Evolutionary conservation across 1,140 invertebrate species (phyloP), one percentile per base, ranked within the genome.

Genomic region (Armadillidium nasatum): DNA sequence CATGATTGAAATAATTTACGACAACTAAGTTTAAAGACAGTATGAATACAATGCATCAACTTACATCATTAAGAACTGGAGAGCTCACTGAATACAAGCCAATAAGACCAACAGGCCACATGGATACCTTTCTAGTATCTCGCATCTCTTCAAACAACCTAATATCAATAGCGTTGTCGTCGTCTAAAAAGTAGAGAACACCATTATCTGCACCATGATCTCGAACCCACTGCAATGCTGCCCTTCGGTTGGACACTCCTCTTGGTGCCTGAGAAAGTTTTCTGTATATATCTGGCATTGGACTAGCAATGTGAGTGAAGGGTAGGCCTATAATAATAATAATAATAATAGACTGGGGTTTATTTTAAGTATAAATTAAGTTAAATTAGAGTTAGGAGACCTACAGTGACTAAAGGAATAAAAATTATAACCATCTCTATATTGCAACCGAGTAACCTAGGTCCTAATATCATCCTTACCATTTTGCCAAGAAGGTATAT

Each of bases 81-180:
- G 88, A 86, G 72, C 89, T 90, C 9, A 91, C 86, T 4, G 87
- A 87, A 82, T 89, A 89, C 23, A 87, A 86, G 0, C 88, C 89
- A 76, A 92, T 90, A 19, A 93, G 83, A 15, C 91, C 93, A 10
- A 94, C 93, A 13, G 93, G 92, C 86, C 92, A 93, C 87, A 94
- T 91, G 2, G 91, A 92, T 11, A 93, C 91, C 80, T 88, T 90
- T 82, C 91, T 88, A 0, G 92, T 93, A 44, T 86, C 85, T 71
- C 92, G 86, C 81, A 94, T 93, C 85, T 94, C 91, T 67, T 91
- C 87, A 84, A 94, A 94, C 9, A 94, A 79, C 77, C 88, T 85
- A 70, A 93, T 83, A 83, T 93, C 91, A 79, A 93, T 92, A 4
- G 88, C 87, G 81, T 90, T 90, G 82, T 90, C 89, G 91, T 89